phyloP scores from a whole-genome alignment of 30 jellyfish, hydroid and myxozoan species.

The Aurelia sp. region DNA sequence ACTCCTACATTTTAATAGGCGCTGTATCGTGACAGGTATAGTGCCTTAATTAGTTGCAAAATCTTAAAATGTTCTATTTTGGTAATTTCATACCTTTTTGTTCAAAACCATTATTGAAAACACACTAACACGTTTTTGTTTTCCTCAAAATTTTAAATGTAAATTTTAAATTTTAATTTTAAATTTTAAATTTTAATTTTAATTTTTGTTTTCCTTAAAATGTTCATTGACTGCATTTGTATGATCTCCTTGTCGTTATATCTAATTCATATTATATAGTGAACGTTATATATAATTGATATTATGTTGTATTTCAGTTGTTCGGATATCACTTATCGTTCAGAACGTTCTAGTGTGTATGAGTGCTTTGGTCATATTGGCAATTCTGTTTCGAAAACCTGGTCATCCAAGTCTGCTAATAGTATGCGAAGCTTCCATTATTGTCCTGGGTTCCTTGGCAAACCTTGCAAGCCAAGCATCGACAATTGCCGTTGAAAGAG shows the following conservation, averaged over 20 bases:
- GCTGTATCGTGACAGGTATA: too few species aligned
- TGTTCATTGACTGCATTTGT: too few species aligned
- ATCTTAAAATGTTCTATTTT: too few species aligned
- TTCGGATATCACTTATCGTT: conserved; percentile 63
- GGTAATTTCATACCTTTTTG: too few species aligned
- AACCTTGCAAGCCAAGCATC: conserved; percentile 89
- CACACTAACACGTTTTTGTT: too few species aligned
- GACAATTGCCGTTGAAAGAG: conserved; percentile 85
- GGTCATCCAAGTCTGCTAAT: conserved; percentile 46
- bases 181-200: too few species aligned
- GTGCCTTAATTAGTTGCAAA: too few species aligned
- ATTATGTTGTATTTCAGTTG: conserved; percentile 39
- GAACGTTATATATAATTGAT: neutral
- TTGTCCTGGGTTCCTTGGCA: conserved; percentile 85
- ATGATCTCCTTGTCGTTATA: neutral
- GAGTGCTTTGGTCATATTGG: conserved; percentile 79
- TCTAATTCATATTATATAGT: neutral
- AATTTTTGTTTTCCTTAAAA: too few species aligned
- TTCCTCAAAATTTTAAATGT: too few species aligned
- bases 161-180: too few species aligned
- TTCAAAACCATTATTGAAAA: too few species aligned
- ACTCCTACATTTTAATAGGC: too few species aligned
- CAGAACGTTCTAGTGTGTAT: conserved; percentile 79
- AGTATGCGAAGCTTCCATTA: conserved; percentile 70
- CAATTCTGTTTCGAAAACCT: conserved; percentile 57